These are phyloP conservation scores for Leptoteleia sp. DNA, from an alignment of 1,140 invertebrate genomes.

Conservation along the genomic window DNA sequence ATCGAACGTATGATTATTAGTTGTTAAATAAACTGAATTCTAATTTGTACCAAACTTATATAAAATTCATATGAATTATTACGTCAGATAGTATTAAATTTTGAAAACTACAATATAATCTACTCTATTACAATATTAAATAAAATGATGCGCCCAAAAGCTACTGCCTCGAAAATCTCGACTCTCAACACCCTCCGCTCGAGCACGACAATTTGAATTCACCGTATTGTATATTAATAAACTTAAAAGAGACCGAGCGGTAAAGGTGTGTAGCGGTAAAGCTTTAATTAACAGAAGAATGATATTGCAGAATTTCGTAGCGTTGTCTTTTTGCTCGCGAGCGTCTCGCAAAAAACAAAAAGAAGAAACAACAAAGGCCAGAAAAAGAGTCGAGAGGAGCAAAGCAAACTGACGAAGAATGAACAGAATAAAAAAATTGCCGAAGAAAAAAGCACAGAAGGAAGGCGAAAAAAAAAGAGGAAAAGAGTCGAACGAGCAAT, in stretches of 20 bases:
- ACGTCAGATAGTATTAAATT: too few species aligned
- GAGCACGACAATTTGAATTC: too few species aligned
- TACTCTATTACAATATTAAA: slow-evolving; percentile 11
- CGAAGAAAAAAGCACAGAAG: background rate
- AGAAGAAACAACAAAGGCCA: slow-evolving; percentile 3
- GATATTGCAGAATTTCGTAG: slow-evolving; percentile 32
- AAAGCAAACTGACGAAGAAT: background rate
- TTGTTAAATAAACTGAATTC: too few species aligned
- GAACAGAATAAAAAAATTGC: too few species aligned
- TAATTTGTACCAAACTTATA: too few species aligned
- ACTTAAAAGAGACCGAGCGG: background rate
- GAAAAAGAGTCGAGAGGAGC: slow-evolving; percentile 4
- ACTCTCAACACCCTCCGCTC: too few species aligned
- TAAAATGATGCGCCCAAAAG: slow-evolving; percentile 4
- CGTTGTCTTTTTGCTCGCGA: background rate
- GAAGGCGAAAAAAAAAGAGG: background rate
- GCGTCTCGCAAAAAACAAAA: slow-evolving; percentile 12
- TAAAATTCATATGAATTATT: too few species aligned
- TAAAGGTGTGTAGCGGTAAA: slow-evolving; percentile 15
- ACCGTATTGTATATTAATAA: slow-evolving; percentile 32
- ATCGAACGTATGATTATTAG: too few species aligned
- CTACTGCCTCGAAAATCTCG: background rate
- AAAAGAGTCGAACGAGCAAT: slow-evolving; percentile 35
- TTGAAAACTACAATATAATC: too few species aligned
- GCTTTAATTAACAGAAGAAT: slow-evolving; percentile 55